Evolutionary conservation across 2,888 invertebrate species (phyloP).

Genomic region (Charanyca ferruginea): DNA sequence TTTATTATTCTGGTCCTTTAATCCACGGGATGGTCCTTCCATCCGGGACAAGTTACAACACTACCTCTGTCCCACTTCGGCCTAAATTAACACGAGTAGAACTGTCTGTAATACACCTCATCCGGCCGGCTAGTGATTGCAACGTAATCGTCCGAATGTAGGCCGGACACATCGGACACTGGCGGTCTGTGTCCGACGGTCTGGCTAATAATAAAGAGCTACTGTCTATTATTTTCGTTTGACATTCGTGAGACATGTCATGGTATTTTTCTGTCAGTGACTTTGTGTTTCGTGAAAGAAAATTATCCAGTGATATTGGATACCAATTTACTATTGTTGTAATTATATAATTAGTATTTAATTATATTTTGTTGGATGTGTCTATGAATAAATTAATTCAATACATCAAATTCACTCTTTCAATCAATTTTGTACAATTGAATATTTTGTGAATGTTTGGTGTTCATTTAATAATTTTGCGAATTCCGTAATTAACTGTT

Average conservation of each 20-base stretch:
- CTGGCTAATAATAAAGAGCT: background rate
- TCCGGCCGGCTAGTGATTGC: slow-evolving; percentile 65
- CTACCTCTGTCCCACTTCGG: slow-evolving; percentile 72
- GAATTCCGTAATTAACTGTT: too few relatives aligned
- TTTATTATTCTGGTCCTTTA: background rate
- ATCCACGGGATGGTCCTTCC: background rate
- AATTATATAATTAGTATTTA: too few relatives aligned
- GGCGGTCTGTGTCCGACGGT: background rate
- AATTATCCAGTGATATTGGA: background rate
- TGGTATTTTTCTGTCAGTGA: background rate
- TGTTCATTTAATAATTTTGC: too few relatives aligned
- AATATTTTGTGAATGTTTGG: too few relatives aligned
- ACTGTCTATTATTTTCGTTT: background rate
- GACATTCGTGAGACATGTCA: background rate
- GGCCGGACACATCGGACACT: slow-evolving; percentile 26
- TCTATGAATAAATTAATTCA: too few relatives aligned
- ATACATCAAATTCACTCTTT: too few relatives aligned
- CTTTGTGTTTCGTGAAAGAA: background rate
- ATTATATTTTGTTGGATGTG: too few relatives aligned
- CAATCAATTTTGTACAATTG: too few relatives aligned
- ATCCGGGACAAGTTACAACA: slow-evolving; percentile 53
- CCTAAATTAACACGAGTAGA: slow-evolving; percentile 73
- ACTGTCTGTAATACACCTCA: slow-evolving; percentile 71
- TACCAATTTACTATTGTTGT: background rate
- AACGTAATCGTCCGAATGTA: slow-evolving; percentile 55